A percentile compares a stretch with the other conserved stretches of the same genome.
Evolutionary conservation across 2,797 vertebrate genomes (phyloP).

Genomic region (Lepilemur septentrionalis): DNA sequence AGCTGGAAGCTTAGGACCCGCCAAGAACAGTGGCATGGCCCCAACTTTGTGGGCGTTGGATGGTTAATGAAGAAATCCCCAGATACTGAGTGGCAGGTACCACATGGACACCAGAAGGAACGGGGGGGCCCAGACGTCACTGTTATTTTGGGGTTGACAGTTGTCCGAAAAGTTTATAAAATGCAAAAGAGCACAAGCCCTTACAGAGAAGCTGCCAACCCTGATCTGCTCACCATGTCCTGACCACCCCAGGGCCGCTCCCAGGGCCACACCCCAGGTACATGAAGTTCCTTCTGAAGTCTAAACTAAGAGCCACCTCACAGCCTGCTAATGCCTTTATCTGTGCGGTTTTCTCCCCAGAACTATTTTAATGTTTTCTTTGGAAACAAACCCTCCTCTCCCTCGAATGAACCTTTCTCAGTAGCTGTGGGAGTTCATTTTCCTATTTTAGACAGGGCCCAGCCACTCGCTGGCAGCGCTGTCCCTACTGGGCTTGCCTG

Average conservation of each 20-base stretch:
- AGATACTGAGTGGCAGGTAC: background rate
- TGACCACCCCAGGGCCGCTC: accelerated
- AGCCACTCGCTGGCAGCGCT: background rate
- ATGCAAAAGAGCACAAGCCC: background rate
- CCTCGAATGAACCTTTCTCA: background rate
- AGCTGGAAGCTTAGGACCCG: background rate
- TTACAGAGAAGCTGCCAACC: background rate
- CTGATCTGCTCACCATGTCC: accelerated
- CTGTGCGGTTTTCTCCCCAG: accelerated
- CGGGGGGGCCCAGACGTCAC: background rate
- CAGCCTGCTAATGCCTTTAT: accelerated
- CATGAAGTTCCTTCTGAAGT: background rate
- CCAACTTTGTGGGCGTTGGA: accelerated
- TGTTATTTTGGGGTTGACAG: background rate
- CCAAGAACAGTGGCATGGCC: accelerated
- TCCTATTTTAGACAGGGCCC: background rate
- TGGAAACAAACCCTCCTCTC: background rate
- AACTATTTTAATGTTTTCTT: background rate
- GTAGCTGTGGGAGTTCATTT: accelerated
- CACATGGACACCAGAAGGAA: background rate
- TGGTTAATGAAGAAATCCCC: background rate
- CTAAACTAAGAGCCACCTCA: background rate
- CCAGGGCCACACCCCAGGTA: background rate
- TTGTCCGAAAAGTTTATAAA: background rate
- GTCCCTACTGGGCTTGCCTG: background rate